Evolutionary conservation across 30 jellyfish, hydroid and myxozoan genomes (phyloP).

Genomic region (Calvadosia cruxmelitensis): DNA sequence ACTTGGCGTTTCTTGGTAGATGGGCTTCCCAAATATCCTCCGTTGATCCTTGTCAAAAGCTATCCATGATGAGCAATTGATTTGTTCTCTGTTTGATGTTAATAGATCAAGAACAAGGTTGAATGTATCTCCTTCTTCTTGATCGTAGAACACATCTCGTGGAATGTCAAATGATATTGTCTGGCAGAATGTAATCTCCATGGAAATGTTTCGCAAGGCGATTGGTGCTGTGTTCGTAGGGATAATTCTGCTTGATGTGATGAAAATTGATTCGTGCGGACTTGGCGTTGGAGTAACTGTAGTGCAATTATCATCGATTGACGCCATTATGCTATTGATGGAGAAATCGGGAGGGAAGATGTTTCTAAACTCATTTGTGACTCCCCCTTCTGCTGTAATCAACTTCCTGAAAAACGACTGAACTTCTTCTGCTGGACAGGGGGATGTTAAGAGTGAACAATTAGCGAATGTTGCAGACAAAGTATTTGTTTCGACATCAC

Average conservation of each 20-base stretch:
- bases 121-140: slow-evolving; percentile 85
- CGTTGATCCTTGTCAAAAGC: slow-evolving; percentile 32
- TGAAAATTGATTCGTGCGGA: not conserved
- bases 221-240: not conserved
- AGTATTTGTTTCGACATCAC: not conserved
- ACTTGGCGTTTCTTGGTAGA: not conserved
- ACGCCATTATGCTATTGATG: slow-evolving; percentile 9
- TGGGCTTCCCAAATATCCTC: slow-evolving; percentile 30
- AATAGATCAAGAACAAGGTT: slow-evolving; percentile 28
- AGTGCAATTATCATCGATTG: not conserved
- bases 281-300: not conserved
- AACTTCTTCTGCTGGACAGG: not conserved
- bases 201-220: not conserved
- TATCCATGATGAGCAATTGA: slow-evolving; percentile 45
- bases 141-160: slow-evolving; percentile 39
- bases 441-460: not conserved
- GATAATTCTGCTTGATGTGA: not conserved
- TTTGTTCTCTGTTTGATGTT: slow-evolving; percentile 1
- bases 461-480: not conserved
- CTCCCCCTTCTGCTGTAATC: slow-evolving; percentile 8
- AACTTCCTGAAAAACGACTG: slow-evolving; percentile 12
- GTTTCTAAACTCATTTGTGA: slow-evolving; percentile 7
- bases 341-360: slow-evolving; percentile 23
- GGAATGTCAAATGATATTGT: slow-evolving; percentile 17
- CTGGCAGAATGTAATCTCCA: not conserved